Evolutionary conservation across 2,888 invertebrate species (phyloP).

Genomic region (Tetrapedia diversipes): DNA sequence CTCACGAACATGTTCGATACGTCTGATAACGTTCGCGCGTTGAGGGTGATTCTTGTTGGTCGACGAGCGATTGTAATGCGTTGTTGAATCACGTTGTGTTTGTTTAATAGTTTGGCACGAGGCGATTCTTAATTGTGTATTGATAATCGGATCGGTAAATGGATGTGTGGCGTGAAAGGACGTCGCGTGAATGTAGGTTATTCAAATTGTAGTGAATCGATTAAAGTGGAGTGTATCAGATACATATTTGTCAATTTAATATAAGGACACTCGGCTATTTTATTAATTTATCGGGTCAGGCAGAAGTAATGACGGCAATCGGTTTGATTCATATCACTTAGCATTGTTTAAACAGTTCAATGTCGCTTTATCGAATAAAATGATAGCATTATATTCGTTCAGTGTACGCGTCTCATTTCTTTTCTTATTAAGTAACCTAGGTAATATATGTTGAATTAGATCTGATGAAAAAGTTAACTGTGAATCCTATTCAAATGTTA

Average conservation of each 20-base stretch:
- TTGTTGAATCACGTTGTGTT: background rate
- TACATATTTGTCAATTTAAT: slow-evolving; percentile 1
- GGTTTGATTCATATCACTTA: background rate
- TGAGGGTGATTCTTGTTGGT: background rate
- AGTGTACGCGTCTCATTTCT: background rate
- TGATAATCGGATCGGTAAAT: background rate
- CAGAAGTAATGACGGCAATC: background rate
- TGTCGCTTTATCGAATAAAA: background rate
- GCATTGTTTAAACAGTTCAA: background rate
- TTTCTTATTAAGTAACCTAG: too few relatives aligned
- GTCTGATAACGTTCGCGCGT: background rate
- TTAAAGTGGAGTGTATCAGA: background rate
- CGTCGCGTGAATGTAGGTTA: background rate
- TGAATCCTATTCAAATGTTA: too few relatives aligned
- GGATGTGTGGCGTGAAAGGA: too few relatives aligned
- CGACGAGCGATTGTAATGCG: background rate
- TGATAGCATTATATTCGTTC: background rate
- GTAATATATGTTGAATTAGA: too few relatives aligned
- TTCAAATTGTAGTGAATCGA: background rate
- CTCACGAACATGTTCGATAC: background rate
- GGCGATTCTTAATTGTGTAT: background rate
- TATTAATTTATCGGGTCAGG: background rate
- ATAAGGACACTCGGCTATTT: background rate
- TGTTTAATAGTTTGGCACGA: background rate
- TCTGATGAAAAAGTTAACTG: too few relatives aligned